Conservation (phyloP, 2,113 vertebrate species). For the Marmota monax region DNA sequence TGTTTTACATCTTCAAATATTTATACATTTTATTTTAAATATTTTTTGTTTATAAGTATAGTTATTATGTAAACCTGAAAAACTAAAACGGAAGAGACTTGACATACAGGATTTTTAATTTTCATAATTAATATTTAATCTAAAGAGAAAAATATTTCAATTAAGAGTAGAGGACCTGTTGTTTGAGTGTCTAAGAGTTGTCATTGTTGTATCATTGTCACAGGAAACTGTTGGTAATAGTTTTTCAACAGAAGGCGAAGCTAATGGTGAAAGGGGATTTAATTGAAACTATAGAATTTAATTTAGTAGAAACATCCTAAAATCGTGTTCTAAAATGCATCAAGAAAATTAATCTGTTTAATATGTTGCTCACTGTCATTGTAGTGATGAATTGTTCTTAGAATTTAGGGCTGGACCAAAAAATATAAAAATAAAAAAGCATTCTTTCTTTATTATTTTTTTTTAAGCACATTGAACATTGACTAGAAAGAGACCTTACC, state of each 20-base stretch:
- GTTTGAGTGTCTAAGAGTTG: not conserved
- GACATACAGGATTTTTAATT: not conserved
- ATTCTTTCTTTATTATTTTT: not conserved
- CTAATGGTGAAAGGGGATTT: not conserved
- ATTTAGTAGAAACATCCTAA: not conserved
- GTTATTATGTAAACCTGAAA: not conserved
- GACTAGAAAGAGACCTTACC: not conserved
- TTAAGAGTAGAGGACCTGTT: not conserved
- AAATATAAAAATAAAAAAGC: not conserved
- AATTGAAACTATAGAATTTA: not conserved
- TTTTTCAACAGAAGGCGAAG: not conserved
- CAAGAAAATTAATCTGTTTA: not conserved
- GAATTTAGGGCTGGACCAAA: not conserved
- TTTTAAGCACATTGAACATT: not conserved
- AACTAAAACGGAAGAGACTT: not conserved
- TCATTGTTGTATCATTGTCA: not conserved
- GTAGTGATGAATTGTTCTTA: not conserved
- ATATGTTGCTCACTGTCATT: not conserved
- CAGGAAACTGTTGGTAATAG: not conserved
- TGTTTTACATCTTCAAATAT: slow-evolving; percentile 15
- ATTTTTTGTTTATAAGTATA: not conserved
- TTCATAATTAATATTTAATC: not conserved
- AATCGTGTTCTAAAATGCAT: not conserved
- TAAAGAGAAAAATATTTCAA: not conserved
- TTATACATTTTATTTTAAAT: slow-evolving; percentile 26